phyloP scores from a whole-genome alignment of 1,140 invertebrate genomes.

The Rhysida immarginata region DNA sequence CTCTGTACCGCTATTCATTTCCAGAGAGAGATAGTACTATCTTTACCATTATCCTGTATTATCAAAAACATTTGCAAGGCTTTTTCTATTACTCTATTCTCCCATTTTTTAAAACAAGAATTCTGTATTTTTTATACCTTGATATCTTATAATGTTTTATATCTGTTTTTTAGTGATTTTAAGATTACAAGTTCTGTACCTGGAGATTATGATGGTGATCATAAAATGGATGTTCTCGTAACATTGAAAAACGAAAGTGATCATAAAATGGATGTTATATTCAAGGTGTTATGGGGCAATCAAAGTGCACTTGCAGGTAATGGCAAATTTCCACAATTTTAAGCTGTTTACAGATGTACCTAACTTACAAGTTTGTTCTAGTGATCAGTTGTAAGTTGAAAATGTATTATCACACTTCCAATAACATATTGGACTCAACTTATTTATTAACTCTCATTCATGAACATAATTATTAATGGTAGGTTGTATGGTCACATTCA shows the following conservation, averaged over 20 bases:
- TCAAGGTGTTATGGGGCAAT: neutral
- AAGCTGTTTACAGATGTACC: too few relatives aligned
- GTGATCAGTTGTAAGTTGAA: neutral
- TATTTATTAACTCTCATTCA: neutral
- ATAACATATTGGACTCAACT: neutral
- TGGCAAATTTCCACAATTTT: neutral
- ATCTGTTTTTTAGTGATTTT: too few relatives aligned
- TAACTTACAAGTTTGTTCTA: neutral
- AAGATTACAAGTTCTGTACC: constrained; percentile 51
- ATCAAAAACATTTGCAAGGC: too few relatives aligned
- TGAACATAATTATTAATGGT: neutral
- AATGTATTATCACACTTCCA: neutral
- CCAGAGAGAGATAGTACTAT: too few relatives aligned
- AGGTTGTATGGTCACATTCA: too few relatives aligned
- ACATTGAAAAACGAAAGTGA: constrained; percentile 32
- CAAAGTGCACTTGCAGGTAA: neutral
- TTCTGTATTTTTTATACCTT: too few relatives aligned
- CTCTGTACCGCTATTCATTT: too few relatives aligned
- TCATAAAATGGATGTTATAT: neutral
- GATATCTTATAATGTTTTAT: too few relatives aligned
- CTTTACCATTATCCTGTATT: too few relatives aligned
- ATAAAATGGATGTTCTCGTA: constrained; percentile 78
- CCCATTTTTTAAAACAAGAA: too few relatives aligned
- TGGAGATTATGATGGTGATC: constrained; percentile 88
- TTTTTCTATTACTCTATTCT: too few relatives aligned